Base-by-base conservation (phyloP, 2,797 vertebrate genomes). In the Paratrypauchen microcephalus region DNA sequence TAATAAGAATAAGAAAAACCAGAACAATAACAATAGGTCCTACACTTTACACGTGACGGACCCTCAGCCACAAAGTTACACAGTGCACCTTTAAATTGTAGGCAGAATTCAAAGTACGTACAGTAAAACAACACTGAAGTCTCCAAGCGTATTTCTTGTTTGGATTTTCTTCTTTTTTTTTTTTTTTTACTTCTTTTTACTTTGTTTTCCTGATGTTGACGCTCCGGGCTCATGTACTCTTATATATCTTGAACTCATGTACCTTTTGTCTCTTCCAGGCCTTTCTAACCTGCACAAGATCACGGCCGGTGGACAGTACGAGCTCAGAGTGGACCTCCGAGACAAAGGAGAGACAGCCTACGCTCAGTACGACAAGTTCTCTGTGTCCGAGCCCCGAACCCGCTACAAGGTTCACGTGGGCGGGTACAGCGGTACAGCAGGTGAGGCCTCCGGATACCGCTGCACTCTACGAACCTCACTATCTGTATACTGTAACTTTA, bases 201-300 rank as follows among this genome's bases (percentile, higher is more conserved):
- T n/a, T n/a, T n/a, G n/a, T 41, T 41, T 2, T 36, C 32, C 32
- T 36, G 32, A 8, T 36, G 41, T 45, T 45, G 13, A 45, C 15
- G 41, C 41, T 16, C 41, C 3, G 41, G 13, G 41, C 41, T 16
- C 0, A 13, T 9, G 32, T 36, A 2, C 13, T 45, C 1, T 13
- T 45, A 15, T 45, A 45, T 45, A 45, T 45, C 15, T 15, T 45
- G 41, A 45, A 45, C 41, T 45, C 41, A 4, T 45, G 6, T 5
- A n/a, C n/a, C 50, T 69, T n/a, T 9, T 66, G 19, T 69, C 6
- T 70, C 23, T 48, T 2, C 5, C 82, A 99, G 97, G 97, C 76
- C 93, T 99, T 81, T 94, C 96, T 56, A 97, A 95, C 80, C 91
- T 99, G 56, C 95, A 96, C 87, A 97, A 96, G 87, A 96, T 99